Evolutionary conservation across 2,888 invertebrate species (phyloP), one percentile per base, ranked within the genome.

Genomic region (Marronus borbonicus): DNA sequence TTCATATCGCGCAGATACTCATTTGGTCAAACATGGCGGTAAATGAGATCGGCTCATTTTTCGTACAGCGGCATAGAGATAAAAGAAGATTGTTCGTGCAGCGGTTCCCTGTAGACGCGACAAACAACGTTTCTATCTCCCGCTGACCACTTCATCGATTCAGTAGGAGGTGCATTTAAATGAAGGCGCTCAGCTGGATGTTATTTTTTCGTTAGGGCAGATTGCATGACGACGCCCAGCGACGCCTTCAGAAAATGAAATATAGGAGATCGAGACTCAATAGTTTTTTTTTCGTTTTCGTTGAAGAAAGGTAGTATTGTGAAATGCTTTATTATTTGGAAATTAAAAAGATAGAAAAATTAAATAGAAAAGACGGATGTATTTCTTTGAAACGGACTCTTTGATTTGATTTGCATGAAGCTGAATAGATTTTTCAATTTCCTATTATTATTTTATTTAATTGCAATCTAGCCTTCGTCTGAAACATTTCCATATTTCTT

Each of bases 61-160:
- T 66, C 39, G n/a, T 65, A 12, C 20, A 49, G 17, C 20, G 12
- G 17, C 52, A 36, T 36, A 55, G 36, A 49, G n/a, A 55, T 55
- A 17, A 70, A 70, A 58, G 70, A 55, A 70, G 20, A 70, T 58
- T 55, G 58, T 36, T 31, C 28, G 39, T 10, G 1, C 58, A 58
- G 55, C 17, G 55, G 55, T 70, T 31, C 28, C 36, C 36, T 10
- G 36, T 36, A 58, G 55, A 58, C 36, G 55, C 55, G 55, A 55
- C 70, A 70, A 70, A 58, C 70, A 55, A 31, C 55, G 36, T 31
- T 70, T 55, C 58, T 39, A 36, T 55, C 58, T 55, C 36, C 20
- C 55, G 58, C 58, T 70, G 70, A 55, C 58, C 70, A 58, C 17
- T 70, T 70, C 36, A 70, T 70, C 70, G 70, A 70, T 70, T 52